phyloP scores from a whole-genome alignment of 2,113 vertebrate species.

The Corythornis cristatus region DNA sequence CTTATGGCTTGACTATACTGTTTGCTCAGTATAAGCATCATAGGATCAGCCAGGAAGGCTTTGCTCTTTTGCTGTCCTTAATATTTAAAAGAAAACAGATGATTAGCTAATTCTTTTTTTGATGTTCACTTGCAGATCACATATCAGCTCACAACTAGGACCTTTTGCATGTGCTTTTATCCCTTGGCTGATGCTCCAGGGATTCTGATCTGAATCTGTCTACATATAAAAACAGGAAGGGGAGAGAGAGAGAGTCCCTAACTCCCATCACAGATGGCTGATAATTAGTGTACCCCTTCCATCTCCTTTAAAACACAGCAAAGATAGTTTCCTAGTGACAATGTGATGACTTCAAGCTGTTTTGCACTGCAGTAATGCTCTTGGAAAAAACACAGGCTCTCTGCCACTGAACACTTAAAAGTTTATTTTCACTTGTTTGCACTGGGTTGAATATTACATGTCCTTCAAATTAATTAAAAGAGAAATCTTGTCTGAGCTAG shows the following conservation, averaged over 20 bases:
- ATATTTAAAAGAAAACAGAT: neutral
- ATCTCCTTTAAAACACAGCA: neutral
- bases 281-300: conserved; percentile 20
- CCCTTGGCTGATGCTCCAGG: neutral
- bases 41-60: neutral
- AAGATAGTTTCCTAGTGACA: conserved; percentile 8
- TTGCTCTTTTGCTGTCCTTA: neutral
- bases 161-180: conserved; percentile 18
- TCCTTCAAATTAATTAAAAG: neutral
- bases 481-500: neutral
- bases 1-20: neutral
- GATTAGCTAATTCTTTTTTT: neutral
- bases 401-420: neutral
- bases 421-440: neutral
- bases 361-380: neutral
- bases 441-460: neutral
- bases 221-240: neutral
- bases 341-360: conserved; percentile 12
- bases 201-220: conserved; percentile 36
- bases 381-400: neutral
- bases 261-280: conserved; percentile 44
- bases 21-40: neutral
- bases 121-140: neutral
- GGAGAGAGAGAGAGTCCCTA: neutral
- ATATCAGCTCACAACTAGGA: neutral